Conservation (phyloP, 2,888 invertebrate species). For the Chaetoderma sp. region DNA sequence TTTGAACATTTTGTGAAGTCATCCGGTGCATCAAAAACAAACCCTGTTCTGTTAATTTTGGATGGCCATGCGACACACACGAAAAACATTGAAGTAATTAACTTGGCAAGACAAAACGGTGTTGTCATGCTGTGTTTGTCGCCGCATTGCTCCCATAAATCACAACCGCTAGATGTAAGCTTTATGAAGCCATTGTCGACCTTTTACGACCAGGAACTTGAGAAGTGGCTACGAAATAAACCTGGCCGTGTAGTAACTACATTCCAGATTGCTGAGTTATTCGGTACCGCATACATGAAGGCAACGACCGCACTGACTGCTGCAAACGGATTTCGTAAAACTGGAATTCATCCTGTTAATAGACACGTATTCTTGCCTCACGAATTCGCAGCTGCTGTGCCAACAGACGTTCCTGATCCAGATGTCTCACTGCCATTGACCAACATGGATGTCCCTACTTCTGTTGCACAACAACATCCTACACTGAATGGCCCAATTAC, state of each 20-base stretch:
- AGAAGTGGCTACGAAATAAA: slow-evolving; percentile 1
- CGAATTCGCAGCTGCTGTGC: background rate
- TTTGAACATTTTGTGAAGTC: slow-evolving; percentile 6
- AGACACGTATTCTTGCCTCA: too few relatives aligned
- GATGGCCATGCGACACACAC: background rate
- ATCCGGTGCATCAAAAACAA: background rate
- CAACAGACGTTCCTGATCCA: background rate
- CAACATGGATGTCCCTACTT: too few relatives aligned
- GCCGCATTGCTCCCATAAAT: slow-evolving; percentile 7
- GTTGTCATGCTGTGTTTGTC: background rate
- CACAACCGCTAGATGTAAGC: slow-evolving; percentile 2
- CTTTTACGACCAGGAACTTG: background rate
- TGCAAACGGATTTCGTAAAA: too few relatives aligned
- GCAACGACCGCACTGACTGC: background rate
- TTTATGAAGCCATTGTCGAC: background rate
- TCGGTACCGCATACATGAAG: background rate
- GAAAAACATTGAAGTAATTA: background rate
- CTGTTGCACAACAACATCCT: too few relatives aligned
- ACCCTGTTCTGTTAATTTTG: background rate
- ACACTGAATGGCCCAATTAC: too few relatives aligned
- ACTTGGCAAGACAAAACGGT: background rate
- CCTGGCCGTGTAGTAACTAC: background rate
- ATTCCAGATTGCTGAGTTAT: background rate
- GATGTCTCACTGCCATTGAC: too few relatives aligned
- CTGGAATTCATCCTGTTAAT: background rate